Conservation (phyloP, 1,140 invertebrate genomes). For the Ectropis grisescens region DNA sequence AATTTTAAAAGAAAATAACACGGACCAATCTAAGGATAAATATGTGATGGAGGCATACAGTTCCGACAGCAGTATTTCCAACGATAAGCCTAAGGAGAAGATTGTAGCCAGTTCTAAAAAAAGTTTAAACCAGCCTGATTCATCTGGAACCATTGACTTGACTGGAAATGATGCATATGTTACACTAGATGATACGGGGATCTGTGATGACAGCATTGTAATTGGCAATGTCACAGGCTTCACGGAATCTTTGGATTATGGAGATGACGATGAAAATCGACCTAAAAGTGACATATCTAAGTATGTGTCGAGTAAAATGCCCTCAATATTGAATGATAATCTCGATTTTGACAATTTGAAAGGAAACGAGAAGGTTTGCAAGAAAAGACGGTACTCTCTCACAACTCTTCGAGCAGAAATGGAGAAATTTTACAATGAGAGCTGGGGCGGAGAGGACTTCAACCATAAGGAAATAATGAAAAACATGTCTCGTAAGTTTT, state of each 20-base stretch:
- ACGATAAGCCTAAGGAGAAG: slow-evolving; percentile 13
- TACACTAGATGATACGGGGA: slow-evolving; percentile 13
- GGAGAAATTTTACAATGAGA: slow-evolving; percentile 74
- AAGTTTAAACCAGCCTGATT: slow-evolving; percentile 2
- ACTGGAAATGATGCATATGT: slow-evolving; percentile 21
- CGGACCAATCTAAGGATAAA: slow-evolving; percentile 8
- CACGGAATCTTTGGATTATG: slow-evolving; percentile 20
- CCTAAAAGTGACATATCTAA: slow-evolving; percentile 17
- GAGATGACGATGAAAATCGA: slow-evolving; percentile 12
- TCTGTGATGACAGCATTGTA: slow-evolving; percentile 42
- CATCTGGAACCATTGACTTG: slow-evolving; percentile 22
- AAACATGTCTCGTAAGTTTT: slow-evolving; percentile 72
- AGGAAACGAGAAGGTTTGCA: slow-evolving; percentile 39
- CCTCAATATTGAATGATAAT: slow-evolving; percentile 48
- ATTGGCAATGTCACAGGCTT: slow-evolving; percentile 54
- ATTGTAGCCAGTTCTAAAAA: slow-evolving; percentile 9
- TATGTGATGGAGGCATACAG: slow-evolving; percentile 13
- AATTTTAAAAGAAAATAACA: slow-evolving; percentile 12
- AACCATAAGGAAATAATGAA: slow-evolving; percentile 66
- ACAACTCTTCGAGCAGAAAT: slow-evolving; percentile 62
- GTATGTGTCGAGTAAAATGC: slow-evolving; percentile 51
- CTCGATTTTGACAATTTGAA: slow-evolving; percentile 60
- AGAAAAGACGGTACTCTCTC: slow-evolving; percentile 37
- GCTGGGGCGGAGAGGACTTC: slow-evolving; percentile 73
- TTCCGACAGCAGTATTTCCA: slow-evolving; percentile 18